These are phyloP conservation scores for rat (Rattus norvegicus) DNA, from an alignment of 2,113 vertebrate genomes.

Conservation along the genomic window DNA sequence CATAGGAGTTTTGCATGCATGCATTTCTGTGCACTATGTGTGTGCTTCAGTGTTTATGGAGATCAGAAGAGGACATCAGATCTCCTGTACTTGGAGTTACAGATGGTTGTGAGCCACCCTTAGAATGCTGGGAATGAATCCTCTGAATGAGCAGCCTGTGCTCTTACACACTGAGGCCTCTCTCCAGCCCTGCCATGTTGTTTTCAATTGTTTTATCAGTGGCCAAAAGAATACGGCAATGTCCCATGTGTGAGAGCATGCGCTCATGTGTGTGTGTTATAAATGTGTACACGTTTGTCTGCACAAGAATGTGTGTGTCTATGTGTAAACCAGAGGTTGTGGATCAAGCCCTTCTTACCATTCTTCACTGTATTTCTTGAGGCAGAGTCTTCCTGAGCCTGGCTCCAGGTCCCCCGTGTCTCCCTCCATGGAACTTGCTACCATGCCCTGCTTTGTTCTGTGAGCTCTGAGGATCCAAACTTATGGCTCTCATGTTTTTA, in stretches of 20 bases:
- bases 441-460: too few relatives aligned
- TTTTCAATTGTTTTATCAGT: slow-evolving; percentile 20
- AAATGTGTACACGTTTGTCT: not conserved
- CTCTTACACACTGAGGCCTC: not conserved
- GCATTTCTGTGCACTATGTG: not conserved
- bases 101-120: not conserved
- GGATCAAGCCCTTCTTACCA: not conserved
- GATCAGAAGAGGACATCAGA: not conserved
- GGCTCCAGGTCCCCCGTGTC: not conserved
- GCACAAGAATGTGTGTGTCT: too few relatives aligned
- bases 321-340: not conserved
- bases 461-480: not conserved
- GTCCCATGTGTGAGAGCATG: not conserved
- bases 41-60: not conserved
- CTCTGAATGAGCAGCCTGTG: not conserved
- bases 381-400: not conserved
- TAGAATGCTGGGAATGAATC: not conserved
- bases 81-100: not conserved
- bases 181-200: not conserved
- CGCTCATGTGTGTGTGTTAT: not conserved
- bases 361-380: not conserved
- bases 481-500: not conserved
- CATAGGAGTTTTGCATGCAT: not conserved
- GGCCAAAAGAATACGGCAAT: not conserved
- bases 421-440: not conserved